Evolutionary conservation across 2,888 invertebrate species (phyloP).

Genomic region (Chrysotoxum bicinctum): DNA sequence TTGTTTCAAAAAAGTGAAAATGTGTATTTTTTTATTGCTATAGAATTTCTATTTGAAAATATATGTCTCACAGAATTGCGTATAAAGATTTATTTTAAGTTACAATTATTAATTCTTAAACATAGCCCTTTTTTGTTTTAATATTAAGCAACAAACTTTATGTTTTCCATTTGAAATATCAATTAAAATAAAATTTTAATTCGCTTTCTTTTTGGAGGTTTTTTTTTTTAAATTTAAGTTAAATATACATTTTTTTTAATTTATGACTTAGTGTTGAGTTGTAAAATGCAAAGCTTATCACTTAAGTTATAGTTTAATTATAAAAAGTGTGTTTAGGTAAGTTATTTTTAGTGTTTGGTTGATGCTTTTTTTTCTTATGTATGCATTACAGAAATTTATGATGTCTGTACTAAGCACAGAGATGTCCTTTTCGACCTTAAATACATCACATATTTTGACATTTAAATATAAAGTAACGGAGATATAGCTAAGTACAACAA

Average conservation of each 20-base stretch:
- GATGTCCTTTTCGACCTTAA: conserved; percentile 77
- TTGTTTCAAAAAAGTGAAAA: conserved; percentile 29
- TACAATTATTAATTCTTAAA: conserved; percentile 20
- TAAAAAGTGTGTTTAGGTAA: conserved; percentile 23
- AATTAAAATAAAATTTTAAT: neutral
- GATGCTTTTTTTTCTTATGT: neutral
- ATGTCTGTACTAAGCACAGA: conserved; percentile 40
- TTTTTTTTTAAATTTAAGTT: neutral
- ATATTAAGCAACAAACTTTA: neutral
- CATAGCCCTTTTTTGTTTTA: conserved; percentile 1
- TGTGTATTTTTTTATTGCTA: conserved; percentile 56
- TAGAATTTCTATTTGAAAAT: conserved; percentile 58
- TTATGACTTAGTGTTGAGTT: conserved; percentile 56
- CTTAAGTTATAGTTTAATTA: conserved; percentile 44
- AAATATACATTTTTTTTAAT: conserved; percentile 5
- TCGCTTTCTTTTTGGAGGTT: neutral
- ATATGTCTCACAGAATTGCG: conserved; percentile 59
- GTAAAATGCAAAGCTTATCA: conserved; percentile 40
- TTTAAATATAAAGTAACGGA: conserved; percentile 75
- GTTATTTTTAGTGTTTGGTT: neutral
- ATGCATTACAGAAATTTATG: conserved; percentile 28
- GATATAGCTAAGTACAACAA: conserved; percentile 41
- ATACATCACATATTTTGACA: conserved; percentile 81
- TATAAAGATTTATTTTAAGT: conserved; percentile 51
- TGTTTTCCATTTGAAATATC: neutral